Evolutionary conservation across 2,888 invertebrate genomes (phyloP).

Genomic region (Eupithecia centaureata): DNA sequence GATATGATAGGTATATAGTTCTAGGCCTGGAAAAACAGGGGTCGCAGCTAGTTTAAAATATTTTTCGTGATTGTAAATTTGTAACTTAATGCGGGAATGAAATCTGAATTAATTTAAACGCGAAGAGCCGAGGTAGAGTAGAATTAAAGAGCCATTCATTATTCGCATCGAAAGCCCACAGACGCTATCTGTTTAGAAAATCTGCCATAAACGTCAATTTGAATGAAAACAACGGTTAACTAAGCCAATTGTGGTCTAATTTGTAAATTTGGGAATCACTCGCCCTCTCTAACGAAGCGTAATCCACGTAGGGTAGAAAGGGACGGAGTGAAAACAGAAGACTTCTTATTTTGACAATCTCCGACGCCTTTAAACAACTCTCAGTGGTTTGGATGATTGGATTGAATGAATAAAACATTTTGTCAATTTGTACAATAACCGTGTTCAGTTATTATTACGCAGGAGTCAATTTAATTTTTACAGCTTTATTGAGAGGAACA

Average conservation of each 20-base stretch:
- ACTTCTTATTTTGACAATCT: conserved; percentile 66
- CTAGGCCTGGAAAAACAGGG: too few relatives aligned
- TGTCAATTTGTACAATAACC: conserved; percentile 78
- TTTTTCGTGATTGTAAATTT: background rate
- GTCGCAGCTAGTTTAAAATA: too few relatives aligned
- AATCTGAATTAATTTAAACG: conserved; percentile 16
- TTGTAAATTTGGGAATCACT: conserved; percentile 51
- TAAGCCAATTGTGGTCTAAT: conserved; percentile 73
- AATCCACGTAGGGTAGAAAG: conserved; percentile 44
- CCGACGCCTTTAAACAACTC: conserved; percentile 76
- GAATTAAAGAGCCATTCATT: conserved; percentile 42
- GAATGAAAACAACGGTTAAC: conserved; percentile 71
- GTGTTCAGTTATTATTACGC: conserved; percentile 70
- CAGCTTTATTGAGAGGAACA: conserved; percentile 44
- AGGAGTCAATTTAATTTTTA: conserved; percentile 68
- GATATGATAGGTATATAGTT: too few relatives aligned
- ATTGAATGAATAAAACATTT: conserved; percentile 80
- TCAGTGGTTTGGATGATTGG: conserved; percentile 76
- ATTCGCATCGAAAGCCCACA: conserved; percentile 44
- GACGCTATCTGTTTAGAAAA: conserved; percentile 37
- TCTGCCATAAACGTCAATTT: conserved; percentile 48
- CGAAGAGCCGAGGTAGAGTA: conserved; percentile 4
- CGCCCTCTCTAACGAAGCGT: conserved; percentile 45
- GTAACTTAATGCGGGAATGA: background rate
- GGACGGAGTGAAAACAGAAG: conserved; percentile 47